Conservation (phyloP, 2,888 invertebrate genomes). For the Gastrophysa polygoni region DNA sequence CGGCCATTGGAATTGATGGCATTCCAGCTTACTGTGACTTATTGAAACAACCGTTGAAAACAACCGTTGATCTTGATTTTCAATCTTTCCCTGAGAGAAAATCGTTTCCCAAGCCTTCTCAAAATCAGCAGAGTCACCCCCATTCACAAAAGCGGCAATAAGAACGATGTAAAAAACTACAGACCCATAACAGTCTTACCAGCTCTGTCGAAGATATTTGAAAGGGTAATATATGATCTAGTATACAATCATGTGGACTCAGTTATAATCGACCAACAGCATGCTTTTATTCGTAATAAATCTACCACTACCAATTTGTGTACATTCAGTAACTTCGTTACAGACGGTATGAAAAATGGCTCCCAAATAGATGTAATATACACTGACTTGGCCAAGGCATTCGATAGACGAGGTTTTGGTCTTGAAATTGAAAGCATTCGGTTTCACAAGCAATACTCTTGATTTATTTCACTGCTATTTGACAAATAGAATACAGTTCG, state of each 20-base stretch:
- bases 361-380: conserved; percentile 8
- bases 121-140: not conserved
- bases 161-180: not conserved
- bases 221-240: not conserved
- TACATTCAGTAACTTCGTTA: not conserved
- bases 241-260: not conserved
- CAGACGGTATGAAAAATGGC: too few relatives aligned
- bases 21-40: not conserved
- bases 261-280: conserved; percentile 4
- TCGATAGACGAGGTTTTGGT: not conserved
- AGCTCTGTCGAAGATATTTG: conserved; percentile 2
- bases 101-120: not conserved
- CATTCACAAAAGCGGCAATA: not conserved
- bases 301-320: not conserved
- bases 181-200: not conserved
- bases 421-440: not conserved
- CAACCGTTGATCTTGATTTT: too few relatives aligned
- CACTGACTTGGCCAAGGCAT: conserved; percentile 9
- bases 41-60: not conserved
- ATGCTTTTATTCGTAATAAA: conserved; percentile 2
- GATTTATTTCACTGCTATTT: not conserved
- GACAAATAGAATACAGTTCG: not conserved
- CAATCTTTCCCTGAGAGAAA: not conserved
- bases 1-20: not conserved
- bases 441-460: too few relatives aligned